Base-by-base conservation (phyloP, 2,797 vertebrate species). In the Erpetoichthys calabaricus region DNA sequence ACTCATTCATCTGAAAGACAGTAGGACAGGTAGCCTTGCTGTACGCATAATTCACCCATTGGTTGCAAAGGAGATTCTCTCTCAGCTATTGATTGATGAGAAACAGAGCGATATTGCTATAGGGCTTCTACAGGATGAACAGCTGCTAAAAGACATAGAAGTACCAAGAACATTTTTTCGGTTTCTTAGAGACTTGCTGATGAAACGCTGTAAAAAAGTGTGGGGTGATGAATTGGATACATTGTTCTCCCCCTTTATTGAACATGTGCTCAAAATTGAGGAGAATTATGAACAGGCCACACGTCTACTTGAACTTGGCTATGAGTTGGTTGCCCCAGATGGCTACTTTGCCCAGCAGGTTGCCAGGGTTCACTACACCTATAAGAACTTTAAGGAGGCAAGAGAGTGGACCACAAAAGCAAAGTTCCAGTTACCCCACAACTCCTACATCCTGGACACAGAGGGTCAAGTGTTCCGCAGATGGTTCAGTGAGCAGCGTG, bases 331-430 rank as follows among this genome's bases (percentile, higher is more conserved):
- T 2, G 74, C 71, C 41, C 75, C 76, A 56, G 72, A 84, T 66
- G 41, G 77, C 0, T 56, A 2, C 42, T 74, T 86, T 7, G 84
- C 84, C 53, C 83, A 86, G 65, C 80, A 84, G 50, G 71, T 86
- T 45, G 82, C 84, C 3, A 72, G 81, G 4, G 58, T 85, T 5
- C 68, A 77, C 61, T 75, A 82, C 57, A 75, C 5, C 9, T 51
- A 82, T 0, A 66, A 73, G 43, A 78, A 70, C 51, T 86, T 81
- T 69, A 45, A 71, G 47, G 74, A 82, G 3, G 84, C 81, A 0
- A 10, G 70, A 25, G 0, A 64, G 0, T 86, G 83, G 67, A 81
- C 75, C 45, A 2, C 63, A 0, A 44, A 62, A 1, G 82, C 82
- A 60, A 81, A 77, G 70, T 45, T 4, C 3, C 56, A 63, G 43